Base-by-base conservation (phyloP, 2,888 invertebrate genomes). In the Sisyra terminalis region DNA sequence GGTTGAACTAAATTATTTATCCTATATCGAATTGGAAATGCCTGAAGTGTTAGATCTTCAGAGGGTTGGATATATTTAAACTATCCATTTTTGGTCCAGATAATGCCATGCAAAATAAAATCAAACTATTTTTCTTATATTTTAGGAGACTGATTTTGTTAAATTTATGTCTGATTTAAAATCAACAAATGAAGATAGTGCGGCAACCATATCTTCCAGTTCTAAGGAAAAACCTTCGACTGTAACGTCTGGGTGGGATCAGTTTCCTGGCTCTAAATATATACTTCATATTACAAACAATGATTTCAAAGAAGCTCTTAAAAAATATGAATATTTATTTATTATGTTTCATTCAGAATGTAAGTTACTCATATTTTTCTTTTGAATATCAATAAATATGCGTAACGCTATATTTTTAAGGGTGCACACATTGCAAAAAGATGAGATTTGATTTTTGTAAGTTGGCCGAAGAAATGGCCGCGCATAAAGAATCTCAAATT, bases 301-400 rank as follows among this genome's bases (percentile, higher is more conserved):
- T 1, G 71, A 67, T 51, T 82, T 81, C 56, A 71, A 73, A 45
- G 42, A 62, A 1, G 60, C 70, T 41, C 64, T 84, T n/a, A 66
- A 66, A 31, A 61, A 69, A 11, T 57, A 70, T 39, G 67, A 66
- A 35, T 75, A 78, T 11, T 70, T 74, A 2, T 67, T 85, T 42
- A 73, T 84, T 46, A 81, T 85, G 79, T 85, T 82, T 55, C 81
- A 78, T 55, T 83, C 83, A 9, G 73, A 78, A 10, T 84, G 83
- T 82, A 62, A 66, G 63, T 61, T 43, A 10, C 4, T 6, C 10
- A 40, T 15, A n/a, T n/a, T 24, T 3, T 24, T 5, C 24, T 5
- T n/a, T 8, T 5, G 6, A 11, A 38, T 38, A 16, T 24, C 3
- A 29, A 24, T 6, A 13, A 13, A 39, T 39, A 39, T 40, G 14